A percentile compares a stretch with the other conserved stretches of the same genome.
phyloP scores from a whole-genome alignment of 2,113 vertebrate species.

The Myotis davidii region DNA sequence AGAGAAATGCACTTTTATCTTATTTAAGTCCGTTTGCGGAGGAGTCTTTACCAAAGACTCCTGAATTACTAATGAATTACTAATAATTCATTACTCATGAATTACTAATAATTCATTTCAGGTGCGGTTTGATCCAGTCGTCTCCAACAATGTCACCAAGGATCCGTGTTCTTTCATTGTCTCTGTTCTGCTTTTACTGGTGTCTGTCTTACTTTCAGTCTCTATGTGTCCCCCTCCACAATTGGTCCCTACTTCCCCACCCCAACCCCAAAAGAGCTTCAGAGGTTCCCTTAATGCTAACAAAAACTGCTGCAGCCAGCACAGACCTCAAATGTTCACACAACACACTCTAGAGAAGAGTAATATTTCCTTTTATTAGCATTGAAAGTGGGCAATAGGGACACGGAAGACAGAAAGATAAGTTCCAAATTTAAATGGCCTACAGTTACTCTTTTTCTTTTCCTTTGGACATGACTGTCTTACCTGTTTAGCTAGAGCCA shows the following conservation, averaged over 20 bases:
- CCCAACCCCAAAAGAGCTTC: background rate
- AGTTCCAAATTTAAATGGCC: background rate
- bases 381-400: background rate
- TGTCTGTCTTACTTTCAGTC: background rate
- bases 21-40: background rate
- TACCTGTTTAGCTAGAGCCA: slow-evolving; percentile 86
- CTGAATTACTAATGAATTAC: no score
- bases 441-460: slow-evolving; percentile 68
- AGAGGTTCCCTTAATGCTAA: background rate
- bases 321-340: background rate
- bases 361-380: background rate
- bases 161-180: background rate
- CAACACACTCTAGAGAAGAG: background rate
- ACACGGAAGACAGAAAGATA: background rate
- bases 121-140: background rate
- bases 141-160: background rate
- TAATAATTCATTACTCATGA: no score
- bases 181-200: background rate
- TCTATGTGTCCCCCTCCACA: background rate
- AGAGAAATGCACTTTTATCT: background rate
- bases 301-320: background rate
- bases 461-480: slow-evolving; percentile 86
- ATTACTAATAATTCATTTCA: background rate
- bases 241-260: no score
- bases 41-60: no score